These are phyloP conservation scores for Trachymyrmex cornetzi DNA, from an alignment of 1,140 invertebrate genomes.

Conservation along the genomic window DNA sequence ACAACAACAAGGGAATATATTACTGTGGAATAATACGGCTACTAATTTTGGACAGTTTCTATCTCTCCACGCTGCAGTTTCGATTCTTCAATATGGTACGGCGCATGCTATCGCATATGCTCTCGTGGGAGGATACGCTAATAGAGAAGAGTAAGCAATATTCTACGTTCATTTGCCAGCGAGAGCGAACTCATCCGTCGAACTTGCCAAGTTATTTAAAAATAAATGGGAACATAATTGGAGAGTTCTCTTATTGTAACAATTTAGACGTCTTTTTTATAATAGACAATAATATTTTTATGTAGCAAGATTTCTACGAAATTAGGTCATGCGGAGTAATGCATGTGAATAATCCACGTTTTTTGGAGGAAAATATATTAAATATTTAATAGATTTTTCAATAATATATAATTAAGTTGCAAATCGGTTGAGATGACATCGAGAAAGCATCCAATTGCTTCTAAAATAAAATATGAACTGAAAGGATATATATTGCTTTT, in stretches of 20 bases:
- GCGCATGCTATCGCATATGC: conserved; percentile 30
- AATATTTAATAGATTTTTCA: background rate
- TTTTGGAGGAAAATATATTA: background rate
- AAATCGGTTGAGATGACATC: background rate
- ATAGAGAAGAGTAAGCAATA: conserved; percentile 58
- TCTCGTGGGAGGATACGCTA: conserved; percentile 47
- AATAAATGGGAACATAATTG: conserved; percentile 56
- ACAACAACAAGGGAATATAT: conserved; percentile 44
- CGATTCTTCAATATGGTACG: conserved; percentile 1
- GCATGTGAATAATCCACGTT: background rate
- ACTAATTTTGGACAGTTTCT: conserved; percentile 46
- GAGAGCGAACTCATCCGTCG: background rate
- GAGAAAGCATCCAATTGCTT: background rate
- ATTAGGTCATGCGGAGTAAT: background rate
- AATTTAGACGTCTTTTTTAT: conserved; percentile 23
- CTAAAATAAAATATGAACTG: background rate
- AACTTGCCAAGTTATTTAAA: conserved; percentile 55
- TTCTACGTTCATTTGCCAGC: conserved; percentile 44
- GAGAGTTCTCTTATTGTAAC: conserved; percentile 16
- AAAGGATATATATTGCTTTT: background rate
- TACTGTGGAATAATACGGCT: conserved; percentile 31
- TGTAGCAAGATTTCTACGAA: background rate
- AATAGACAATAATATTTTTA: background rate
- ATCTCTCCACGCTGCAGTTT: background rate
- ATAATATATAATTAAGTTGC: background rate